phyloP scores from a whole-genome alignment of 1,140 invertebrate species.

The Apis cerana region DNA sequence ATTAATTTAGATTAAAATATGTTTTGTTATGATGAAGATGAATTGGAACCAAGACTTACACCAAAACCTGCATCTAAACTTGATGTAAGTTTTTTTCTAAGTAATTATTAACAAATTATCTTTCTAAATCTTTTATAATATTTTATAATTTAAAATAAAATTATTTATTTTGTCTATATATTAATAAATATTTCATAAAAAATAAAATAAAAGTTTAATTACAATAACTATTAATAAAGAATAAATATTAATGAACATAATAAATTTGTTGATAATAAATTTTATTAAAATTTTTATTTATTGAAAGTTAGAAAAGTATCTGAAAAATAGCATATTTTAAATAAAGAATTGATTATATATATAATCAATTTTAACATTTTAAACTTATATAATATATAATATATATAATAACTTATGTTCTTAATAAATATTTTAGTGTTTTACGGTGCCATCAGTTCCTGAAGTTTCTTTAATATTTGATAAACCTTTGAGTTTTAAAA shows the following conservation, averaged over 20 bases:
- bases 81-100: conserved; percentile 55
- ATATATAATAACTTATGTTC: not conserved
- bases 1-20: conserved; percentile 25
- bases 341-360: not conserved
- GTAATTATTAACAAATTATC: not conserved
- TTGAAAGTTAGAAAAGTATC: not conserved
- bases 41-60: conserved; percentile 67
- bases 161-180: not conserved
- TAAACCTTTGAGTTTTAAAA: conserved; percentile 37
- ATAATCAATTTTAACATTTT: conserved; percentile 6
- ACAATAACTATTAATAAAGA: not conserved
- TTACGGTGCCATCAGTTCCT: conserved; percentile 66
- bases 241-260: not conserved
- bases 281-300: too few species aligned
- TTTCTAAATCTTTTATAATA: not conserved
- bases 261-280: too few species aligned
- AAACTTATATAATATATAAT: not conserved
- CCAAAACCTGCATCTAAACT: conserved; percentile 64
- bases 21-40: conserved; percentile 52
- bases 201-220: not conserved
- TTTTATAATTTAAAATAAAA: not conserved
- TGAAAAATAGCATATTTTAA: not conserved
- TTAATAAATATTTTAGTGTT: conserved; percentile 52
- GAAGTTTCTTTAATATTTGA: conserved; percentile 72
- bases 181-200: not conserved